phyloP scores from a whole-genome alignment of 2,888 invertebrate species.

The Cartodere bifasciata region DNA sequence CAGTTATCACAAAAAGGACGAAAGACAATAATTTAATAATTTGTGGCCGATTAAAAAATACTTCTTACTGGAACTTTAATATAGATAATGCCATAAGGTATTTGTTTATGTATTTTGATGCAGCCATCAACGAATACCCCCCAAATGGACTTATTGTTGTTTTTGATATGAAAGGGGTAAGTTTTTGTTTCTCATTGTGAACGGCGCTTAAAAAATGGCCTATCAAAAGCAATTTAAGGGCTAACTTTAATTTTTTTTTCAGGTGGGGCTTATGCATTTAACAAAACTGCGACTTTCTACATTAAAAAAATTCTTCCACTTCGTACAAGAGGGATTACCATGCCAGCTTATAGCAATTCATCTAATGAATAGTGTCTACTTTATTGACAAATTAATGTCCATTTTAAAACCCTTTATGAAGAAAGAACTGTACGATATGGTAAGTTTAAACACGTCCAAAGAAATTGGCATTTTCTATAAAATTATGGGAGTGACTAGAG shows the following conservation, averaged over 20 bases:
- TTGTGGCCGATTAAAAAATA: conserved; percentile 1
- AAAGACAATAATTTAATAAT: conserved; percentile 1
- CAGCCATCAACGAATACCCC: conserved; percentile 10
- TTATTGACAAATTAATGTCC: conserved; percentile 36
- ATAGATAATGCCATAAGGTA: conserved; percentile 1
- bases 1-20: conserved; percentile 16
- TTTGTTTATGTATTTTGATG: conserved; percentile 4
- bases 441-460: no score
- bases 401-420: conserved; percentile 38
- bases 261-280: not conserved
- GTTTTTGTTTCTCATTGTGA: conserved; percentile 3
- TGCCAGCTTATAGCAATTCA: conserved; percentile 53
- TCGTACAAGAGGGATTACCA: conserved; percentile 56
- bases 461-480: no score
- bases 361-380: conserved; percentile 44
- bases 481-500: no score
- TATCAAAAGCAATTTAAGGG: not conserved
- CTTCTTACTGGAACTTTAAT: conserved; percentile 9
- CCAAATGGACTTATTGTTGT: conserved; percentile 19
- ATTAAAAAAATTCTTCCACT: conserved; percentile 45
- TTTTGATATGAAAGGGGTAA: conserved; percentile 22
- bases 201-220: not conserved
- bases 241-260: conserved; percentile 1
- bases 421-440: conserved; percentile 34
- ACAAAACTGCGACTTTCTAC: not conserved